phyloP scores from a whole-genome alignment of 2,113 vertebrate genomes.

The Speoplatyrhinus poulsoni region DNA sequence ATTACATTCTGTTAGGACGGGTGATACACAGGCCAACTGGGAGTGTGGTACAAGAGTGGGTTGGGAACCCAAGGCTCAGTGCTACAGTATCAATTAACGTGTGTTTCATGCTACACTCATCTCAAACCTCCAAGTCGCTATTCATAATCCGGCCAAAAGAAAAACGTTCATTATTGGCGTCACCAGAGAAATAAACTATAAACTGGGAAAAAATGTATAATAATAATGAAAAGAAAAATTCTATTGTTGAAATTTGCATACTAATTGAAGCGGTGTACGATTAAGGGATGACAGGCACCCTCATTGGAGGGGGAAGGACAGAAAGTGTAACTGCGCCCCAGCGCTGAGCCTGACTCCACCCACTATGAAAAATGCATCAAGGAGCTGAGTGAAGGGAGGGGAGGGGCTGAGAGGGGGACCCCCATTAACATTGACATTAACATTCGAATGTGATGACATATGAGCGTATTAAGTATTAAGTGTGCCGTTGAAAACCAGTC shows the following conservation, averaged over 20 bases:
- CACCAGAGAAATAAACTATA: constrained; percentile 49
- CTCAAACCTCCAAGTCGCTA: constrained; percentile 26
- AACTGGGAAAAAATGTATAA: background rate
- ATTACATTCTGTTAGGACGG: constrained; percentile 30
- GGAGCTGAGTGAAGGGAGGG: too few relatives aligned
- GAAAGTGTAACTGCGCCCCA: constrained; percentile 6
- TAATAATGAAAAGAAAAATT: background rate
- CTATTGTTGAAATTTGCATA: constrained; percentile 62
- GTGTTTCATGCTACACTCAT: constrained; percentile 10
- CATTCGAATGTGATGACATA: too few relatives aligned
- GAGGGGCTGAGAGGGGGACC: too few relatives aligned
- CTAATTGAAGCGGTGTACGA: constrained; percentile 59
- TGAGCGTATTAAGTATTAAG: too few relatives aligned
- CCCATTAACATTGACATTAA: too few relatives aligned
- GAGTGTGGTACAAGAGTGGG: constrained; percentile 15
- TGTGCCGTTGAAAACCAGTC: too few relatives aligned
- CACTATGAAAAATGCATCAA: too few relatives aligned
- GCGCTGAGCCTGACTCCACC: too few relatives aligned
- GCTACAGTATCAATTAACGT: constrained; percentile 47
- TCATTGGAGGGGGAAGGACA: constrained; percentile 39
- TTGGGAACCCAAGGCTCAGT: constrained; percentile 19
- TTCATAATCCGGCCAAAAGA: constrained; percentile 38
- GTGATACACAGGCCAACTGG: constrained; percentile 20
- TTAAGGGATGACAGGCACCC: constrained; percentile 49
- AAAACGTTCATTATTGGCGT: constrained; percentile 32